These are phyloP conservation scores for Phocides pigmalion DNA, from an alignment of 1,140 invertebrate species.

Conservation along the genomic window DNA sequence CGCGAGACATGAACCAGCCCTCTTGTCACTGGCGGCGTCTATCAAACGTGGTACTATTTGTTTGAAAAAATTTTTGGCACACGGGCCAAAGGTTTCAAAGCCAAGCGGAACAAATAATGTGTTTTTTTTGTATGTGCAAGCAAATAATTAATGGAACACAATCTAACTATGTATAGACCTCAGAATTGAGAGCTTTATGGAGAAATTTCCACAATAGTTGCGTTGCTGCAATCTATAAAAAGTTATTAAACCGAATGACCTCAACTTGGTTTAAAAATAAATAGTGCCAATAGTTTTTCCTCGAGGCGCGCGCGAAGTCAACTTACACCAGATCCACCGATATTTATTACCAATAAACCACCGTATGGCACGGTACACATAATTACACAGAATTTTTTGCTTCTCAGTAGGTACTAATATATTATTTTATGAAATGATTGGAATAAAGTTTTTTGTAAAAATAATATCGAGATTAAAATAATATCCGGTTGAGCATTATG, in stretches of 20 bases:
- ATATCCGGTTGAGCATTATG: constrained; percentile 66
- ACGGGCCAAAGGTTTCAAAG: no score
- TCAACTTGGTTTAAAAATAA: constrained; percentile 67
- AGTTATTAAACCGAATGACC: constrained; percentile 44
- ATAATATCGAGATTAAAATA: constrained; percentile 60
- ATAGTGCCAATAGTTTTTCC: constrained; percentile 53
- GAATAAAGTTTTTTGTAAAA: constrained; percentile 49
- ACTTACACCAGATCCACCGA: constrained; percentile 62
- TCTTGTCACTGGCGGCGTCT: no score
- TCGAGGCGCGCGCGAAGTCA: constrained; percentile 49
- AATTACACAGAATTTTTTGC: constrained; percentile 51
- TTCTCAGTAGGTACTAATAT: constrained; percentile 41
- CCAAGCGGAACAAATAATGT: no score
- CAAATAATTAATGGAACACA: no score
- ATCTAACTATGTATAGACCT: no score
- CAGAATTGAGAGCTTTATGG: no score
- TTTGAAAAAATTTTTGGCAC: no score
- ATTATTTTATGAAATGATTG: constrained; percentile 51
- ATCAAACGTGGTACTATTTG: no score
- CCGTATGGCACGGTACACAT: constrained; percentile 45
- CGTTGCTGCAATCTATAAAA: constrained; percentile 7
- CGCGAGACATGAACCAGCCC: no score
- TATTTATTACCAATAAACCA: constrained; percentile 75
- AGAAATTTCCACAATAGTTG: no score
- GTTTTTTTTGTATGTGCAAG: no score